phyloP scores from a whole-genome alignment of 2,797 vertebrate species.

The Enteromius treurensis region DNA sequence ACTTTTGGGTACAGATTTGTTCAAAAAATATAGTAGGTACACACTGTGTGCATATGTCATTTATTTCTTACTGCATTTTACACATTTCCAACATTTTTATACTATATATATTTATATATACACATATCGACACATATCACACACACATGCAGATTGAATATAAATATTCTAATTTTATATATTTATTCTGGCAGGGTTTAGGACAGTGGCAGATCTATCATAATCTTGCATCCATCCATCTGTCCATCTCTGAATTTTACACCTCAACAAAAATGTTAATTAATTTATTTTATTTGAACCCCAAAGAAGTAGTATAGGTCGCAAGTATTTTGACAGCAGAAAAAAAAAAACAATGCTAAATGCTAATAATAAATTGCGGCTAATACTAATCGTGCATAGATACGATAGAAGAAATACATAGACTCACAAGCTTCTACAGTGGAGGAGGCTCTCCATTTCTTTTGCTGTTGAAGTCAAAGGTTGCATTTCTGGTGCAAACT shows the following conservation, averaged over 20 bases:
- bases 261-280: background rate
- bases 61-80: too few relatives aligned
- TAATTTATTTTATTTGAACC: background rate
- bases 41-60: too few relatives aligned
- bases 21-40: too few relatives aligned
- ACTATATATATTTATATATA: too few relatives aligned
- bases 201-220: too few relatives aligned
- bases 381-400: background rate
- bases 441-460: background rate
- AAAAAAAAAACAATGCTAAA: background rate
- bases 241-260: background rate
- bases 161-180: too few relatives aligned
- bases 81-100: too few relatives aligned
- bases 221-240: background rate
- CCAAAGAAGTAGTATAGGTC: background rate
- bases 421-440: background rate
- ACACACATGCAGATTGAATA: too few relatives aligned
- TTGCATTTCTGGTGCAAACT: background rate
- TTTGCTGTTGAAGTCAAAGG: background rate
- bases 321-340: background rate
- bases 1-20: too few relatives aligned
- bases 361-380: background rate
- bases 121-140: too few relatives aligned
- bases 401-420: background rate
- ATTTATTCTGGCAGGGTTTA: too few relatives aligned